These are phyloP conservation scores for Malurus melanocephalus DNA, from an alignment of 2,113 vertebrate species.

Conservation along the genomic window DNA sequence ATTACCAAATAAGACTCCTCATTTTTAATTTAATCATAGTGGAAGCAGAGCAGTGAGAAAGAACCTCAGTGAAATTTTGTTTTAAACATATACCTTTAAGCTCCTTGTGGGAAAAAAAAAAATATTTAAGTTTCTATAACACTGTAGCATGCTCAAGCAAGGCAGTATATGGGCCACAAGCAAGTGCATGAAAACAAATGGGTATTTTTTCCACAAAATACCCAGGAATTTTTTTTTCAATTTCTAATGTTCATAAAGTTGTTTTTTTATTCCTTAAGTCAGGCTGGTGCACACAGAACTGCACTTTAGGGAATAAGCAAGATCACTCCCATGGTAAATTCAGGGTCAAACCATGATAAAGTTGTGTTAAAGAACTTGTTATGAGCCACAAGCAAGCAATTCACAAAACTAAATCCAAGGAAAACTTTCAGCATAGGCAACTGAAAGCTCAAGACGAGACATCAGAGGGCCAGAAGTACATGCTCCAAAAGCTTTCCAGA, in stretches of 20 bases:
- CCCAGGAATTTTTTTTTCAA: accelerated
- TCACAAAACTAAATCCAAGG: neutral
- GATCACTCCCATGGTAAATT: neutral
- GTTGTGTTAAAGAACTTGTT: accelerated
- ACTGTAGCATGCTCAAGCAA: neutral
- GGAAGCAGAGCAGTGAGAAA: neutral
- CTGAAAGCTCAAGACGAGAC: neutral
- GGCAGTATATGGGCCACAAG: neutral
- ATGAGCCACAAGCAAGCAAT: neutral
- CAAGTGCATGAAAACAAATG: neutral
- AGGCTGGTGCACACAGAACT: neutral
- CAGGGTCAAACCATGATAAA: neutral
- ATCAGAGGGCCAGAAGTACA: neutral
- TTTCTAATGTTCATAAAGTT: neutral
- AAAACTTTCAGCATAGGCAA: neutral
- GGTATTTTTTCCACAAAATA: neutral
- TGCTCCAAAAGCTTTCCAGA: accelerated
- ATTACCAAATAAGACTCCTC: neutral
- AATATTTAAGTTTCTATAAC: neutral
- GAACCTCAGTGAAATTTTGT: accelerated
- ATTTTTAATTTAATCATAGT: neutral
- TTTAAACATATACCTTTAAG: neutral
- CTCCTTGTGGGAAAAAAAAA: neutral
- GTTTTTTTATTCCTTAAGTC: neutral
- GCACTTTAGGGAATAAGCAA: neutral